phyloP scores from a whole-genome alignment of 2,888 invertebrate genomes.

The Oconnorella tubifera region DNA sequence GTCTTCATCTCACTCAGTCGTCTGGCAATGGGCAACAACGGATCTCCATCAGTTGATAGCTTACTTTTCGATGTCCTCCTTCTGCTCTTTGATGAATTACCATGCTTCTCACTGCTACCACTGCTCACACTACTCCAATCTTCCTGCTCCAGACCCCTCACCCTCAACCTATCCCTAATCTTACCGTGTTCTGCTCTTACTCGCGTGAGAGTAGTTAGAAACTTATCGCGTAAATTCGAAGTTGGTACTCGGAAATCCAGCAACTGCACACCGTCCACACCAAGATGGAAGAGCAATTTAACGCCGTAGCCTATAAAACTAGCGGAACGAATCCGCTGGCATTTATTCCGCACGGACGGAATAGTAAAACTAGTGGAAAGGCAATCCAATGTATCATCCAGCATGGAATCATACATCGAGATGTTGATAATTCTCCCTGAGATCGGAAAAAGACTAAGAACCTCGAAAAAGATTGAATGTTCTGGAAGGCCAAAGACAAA shows the following conservation, averaged over 20 bases:
- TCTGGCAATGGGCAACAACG: too few relatives aligned
- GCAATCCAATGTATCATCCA: too few relatives aligned
- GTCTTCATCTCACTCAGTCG: too few relatives aligned
- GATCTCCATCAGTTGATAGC: too few relatives aligned
- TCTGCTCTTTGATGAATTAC: neutral
- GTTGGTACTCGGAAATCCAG: constrained; percentile 34
- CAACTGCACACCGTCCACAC: constrained; percentile 20
- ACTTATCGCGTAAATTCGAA: constrained; percentile 29
- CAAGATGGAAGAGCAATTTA: constrained; percentile 29
- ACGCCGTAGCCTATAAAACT: constrained; percentile 36
- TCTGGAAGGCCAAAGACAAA: constrained; percentile 37
- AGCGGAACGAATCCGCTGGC: constrained; percentile 4
- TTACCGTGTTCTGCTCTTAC: too few relatives aligned
- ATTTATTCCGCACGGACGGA: constrained; percentile 5
- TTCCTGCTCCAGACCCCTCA: too few relatives aligned
- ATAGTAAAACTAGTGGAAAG: constrained; percentile 12
- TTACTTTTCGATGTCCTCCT: neutral
- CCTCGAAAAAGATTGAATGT: constrained; percentile 33
- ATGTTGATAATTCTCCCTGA: constrained; percentile 44
- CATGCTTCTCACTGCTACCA: too few relatives aligned
- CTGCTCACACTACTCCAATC: constrained; percentile 20
- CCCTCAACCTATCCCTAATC: too few relatives aligned
- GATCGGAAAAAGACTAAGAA: constrained; percentile 46
- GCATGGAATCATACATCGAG: constrained; percentile 40
- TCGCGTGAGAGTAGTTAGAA: constrained; percentile 28